Evolutionary conservation across 2,888 invertebrate species (phyloP).

Genomic region (Apotomis betuletana): DNA sequence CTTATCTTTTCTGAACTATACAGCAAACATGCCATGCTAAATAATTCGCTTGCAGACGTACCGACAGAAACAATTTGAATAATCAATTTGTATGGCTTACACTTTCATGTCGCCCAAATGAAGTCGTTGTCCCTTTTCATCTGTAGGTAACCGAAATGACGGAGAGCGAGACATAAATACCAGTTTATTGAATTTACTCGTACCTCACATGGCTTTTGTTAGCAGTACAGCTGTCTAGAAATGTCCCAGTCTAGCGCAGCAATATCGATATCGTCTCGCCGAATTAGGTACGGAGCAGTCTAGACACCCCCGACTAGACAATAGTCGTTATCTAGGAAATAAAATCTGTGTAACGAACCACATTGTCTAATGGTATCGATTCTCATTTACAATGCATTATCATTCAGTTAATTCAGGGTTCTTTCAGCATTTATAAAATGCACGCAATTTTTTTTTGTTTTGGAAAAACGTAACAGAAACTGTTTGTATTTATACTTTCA

Average conservation of each 20-base stretch:
- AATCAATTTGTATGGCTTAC: no score
- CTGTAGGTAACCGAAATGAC: no score
- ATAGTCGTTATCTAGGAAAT: not conserved
- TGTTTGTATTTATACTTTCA: not conserved
- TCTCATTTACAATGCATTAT: slow-evolving; percentile 1
- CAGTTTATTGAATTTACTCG: no score
- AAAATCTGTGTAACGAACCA: slow-evolving; percentile 16
- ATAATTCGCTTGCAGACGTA: no score
- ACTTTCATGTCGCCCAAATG: no score
- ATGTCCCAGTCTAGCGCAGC: not conserved
- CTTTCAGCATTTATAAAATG: not conserved
- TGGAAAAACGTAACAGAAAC: not conserved
- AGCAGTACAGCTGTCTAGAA: not conserved
- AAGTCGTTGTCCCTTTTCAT: no score
- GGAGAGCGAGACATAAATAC: no score
- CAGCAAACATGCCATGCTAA: no score
- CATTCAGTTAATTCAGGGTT: not conserved
- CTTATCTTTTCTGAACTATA: no score
- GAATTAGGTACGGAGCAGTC: not conserved
- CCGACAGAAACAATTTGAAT: no score
- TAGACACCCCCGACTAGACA: slow-evolving; percentile 18
- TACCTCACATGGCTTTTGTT: no score
- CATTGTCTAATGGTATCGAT: slow-evolving; percentile 2
- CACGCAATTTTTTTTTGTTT: no score
- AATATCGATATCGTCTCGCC: slow-evolving; percentile 17